Percentiles rank a stretch among this genome's conserved stretches.
Evolutionary conservation across 2,797 vertebrate genomes (phyloP).

Genomic region (Pseudotriccus pelzelni): DNA sequence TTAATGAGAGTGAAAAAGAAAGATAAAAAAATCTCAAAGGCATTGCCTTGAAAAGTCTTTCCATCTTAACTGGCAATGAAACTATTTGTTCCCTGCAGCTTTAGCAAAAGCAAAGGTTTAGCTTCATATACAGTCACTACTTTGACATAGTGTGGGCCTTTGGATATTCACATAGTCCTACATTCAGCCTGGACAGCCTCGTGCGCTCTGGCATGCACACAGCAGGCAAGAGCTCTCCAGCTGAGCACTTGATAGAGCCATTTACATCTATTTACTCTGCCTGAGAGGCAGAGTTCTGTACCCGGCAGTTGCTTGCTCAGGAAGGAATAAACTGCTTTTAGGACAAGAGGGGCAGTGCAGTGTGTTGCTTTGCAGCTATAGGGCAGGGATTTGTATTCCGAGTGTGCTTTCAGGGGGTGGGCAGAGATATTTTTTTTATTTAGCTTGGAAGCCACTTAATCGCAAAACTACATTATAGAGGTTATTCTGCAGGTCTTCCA

Average conservation of each 20-base stretch:
- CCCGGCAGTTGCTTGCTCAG: background rate
- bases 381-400: background rate
- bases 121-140: background rate
- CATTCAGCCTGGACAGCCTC: background rate
- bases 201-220: accelerated
- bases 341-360: background rate
- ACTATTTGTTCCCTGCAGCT: background rate
- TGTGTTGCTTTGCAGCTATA: background rate
- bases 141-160: accelerated
- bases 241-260: background rate
- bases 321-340: background rate
- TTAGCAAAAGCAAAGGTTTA: background rate
- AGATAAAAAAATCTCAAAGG: background rate
- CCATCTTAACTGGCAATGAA: background rate
- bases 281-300: background rate
- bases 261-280: background rate
- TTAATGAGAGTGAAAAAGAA: background rate
- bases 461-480: background rate
- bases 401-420: background rate
- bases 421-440: background rate
- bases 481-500: background rate
- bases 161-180: background rate
- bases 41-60: background rate
- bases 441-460: background rate
- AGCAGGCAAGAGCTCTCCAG: background rate